Evolutionary conservation across 2,888 invertebrate species (phyloP).

Genomic region (Dilophus febrilis): DNA sequence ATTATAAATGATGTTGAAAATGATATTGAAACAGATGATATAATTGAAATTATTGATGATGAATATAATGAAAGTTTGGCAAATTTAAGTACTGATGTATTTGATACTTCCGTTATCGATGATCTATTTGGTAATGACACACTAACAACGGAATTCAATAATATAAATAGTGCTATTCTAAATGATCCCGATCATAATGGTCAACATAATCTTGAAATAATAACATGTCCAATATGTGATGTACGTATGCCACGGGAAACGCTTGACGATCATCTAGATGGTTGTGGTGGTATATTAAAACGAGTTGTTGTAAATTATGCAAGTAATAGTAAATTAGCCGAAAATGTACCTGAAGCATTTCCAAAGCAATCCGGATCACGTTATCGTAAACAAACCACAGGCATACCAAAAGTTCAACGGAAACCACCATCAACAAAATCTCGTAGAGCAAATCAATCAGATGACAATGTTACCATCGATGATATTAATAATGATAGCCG

Average conservation of each 20-base stretch:
- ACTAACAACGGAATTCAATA: conserved; percentile 22
- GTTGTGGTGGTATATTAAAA: conserved; percentile 21
- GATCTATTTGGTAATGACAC: conserved; percentile 25
- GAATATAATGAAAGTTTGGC: conserved; percentile 14
- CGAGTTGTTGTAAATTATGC: too few relatives aligned
- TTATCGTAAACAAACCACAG: neutral
- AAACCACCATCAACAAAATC: neutral
- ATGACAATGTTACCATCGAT: neutral
- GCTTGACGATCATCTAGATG: conserved; percentile 24
- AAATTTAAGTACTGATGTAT: conserved; percentile 16
- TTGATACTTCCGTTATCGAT: conserved; percentile 22
- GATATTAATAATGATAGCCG: too few relatives aligned
- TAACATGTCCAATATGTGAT: conserved; percentile 26
- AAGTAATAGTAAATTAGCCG: too few relatives aligned
- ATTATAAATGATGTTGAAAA: conserved; percentile 5
- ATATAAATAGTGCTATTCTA: conserved; percentile 20
- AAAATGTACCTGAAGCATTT: too few relatives aligned
- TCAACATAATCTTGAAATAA: conserved; percentile 20
- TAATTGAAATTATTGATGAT: conserved; percentile 20
- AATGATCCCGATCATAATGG: conserved; percentile 10
- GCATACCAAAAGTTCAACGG: neutral
- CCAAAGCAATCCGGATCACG: neutral
- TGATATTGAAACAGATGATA: neutral
- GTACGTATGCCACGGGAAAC: conserved; percentile 21
- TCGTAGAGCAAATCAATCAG: neutral